Conservation (phyloP, 1,140 invertebrate species). For the Berghia stephanieae region DNA sequence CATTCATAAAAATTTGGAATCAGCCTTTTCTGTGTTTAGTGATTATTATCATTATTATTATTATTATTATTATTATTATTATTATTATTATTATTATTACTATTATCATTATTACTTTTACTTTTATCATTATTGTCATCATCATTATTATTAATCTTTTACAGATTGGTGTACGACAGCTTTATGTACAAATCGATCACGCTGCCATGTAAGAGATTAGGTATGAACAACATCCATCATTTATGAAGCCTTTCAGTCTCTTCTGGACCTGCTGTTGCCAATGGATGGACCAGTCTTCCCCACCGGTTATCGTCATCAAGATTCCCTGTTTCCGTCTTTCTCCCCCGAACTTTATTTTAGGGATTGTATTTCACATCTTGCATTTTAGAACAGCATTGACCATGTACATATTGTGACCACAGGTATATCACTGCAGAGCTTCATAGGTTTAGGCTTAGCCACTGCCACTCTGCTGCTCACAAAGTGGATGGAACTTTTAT, state of each 20-base stretch:
- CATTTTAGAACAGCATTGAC: no score
- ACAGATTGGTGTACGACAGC: conserved; percentile 84
- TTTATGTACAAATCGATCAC: conserved; percentile 88
- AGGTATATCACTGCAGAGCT: no score
- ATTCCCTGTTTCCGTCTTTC: conserved; percentile 36
- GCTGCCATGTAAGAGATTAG: conserved; percentile 45
- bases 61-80: not conserved
- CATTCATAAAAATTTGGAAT: not conserved
- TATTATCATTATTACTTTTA: not conserved
- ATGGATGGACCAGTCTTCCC: no score
- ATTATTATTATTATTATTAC: not conserved
- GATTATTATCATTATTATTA: not conserved
- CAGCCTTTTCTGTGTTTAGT: not conserved
- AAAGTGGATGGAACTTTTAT: no score
- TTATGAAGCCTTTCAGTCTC: no score
- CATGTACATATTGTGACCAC: no score
- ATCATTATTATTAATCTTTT: no score
- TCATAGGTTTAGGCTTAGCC: no score
- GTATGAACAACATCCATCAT: not conserved
- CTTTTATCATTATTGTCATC: not conserved
- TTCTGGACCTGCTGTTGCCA: no score
- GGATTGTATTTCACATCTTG: not conserved
- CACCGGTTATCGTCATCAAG: conserved; percentile 26
- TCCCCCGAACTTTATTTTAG: no score
- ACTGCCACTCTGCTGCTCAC: no score